A percentile compares a stretch with the other conserved stretches of the same genome.
Conservation (phyloP, 2,888 invertebrate species). For the Drosophila anceps region DNA sequence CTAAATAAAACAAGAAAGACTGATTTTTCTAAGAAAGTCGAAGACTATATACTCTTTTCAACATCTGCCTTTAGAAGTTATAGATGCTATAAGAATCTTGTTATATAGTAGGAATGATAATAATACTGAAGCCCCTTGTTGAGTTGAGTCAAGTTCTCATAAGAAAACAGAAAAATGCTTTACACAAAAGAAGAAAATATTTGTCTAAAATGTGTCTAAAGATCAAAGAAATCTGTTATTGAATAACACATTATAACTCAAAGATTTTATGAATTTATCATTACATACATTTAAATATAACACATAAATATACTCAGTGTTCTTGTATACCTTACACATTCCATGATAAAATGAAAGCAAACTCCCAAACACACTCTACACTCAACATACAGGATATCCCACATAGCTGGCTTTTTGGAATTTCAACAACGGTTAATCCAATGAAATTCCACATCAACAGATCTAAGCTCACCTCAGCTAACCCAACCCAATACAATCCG, state of each 20-base stretch:
- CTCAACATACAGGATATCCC: constrained; percentile 31
- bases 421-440: constrained; percentile 27
- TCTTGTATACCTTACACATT: background rate
- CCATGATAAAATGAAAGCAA: background rate
- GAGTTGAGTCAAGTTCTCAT: too few relatives aligned
- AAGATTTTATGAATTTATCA: background rate
- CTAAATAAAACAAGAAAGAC: background rate
- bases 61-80: background rate
- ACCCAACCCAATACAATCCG: constrained; percentile 29
- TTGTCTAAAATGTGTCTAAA: too few relatives aligned
- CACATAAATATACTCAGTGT: background rate
- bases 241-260: too few relatives aligned
- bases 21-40: background rate
- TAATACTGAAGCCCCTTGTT: too few relatives aligned
- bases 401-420: constrained; percentile 15
- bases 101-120: too few relatives aligned
- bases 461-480: constrained; percentile 5
- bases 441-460: constrained; percentile 26
- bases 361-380: background rate
- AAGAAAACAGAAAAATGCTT: too few relatives aligned
- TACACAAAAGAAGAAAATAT: too few relatives aligned
- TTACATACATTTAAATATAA: background rate
- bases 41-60: background rate
- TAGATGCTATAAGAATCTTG: background rate
- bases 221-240: too few relatives aligned